Conservation (phyloP, 2,888 invertebrate genomes). For the Bombylius discolor region DNA sequence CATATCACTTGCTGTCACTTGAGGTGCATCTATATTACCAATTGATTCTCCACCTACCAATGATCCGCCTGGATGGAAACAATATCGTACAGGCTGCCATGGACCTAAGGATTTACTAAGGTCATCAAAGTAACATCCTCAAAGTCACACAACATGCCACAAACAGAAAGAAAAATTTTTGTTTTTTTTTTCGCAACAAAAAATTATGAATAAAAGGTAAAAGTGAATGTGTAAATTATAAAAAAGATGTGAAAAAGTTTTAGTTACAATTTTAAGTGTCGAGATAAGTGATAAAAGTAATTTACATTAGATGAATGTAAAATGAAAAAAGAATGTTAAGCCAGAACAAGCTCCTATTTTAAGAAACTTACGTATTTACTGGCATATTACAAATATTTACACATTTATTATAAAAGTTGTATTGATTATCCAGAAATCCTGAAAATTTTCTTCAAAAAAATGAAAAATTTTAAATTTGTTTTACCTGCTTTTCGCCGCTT, state of each 20-base stretch:
- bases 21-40: constrained; percentile 47
- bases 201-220: constrained; percentile 11
- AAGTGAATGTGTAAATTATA: constrained; percentile 2
- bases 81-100: constrained; percentile 47
- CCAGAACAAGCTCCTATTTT: too few relatives aligned
- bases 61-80: constrained; percentile 84
- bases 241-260: too few relatives aligned
- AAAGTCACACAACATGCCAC: constrained; percentile 30
- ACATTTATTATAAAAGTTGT: too few relatives aligned
- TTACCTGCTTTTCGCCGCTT: constrained; percentile 23
- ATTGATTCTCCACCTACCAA: constrained; percentile 39
- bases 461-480: neutral
- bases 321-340: too few relatives aligned
- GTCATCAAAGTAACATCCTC: constrained; percentile 5
- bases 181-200: neutral
- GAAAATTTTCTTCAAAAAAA: too few relatives aligned
- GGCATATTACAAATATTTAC: too few relatives aligned
- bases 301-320: too few relatives aligned
- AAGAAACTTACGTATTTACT: too few relatives aligned
- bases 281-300: too few relatives aligned
- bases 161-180: constrained; percentile 18
- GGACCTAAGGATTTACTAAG: constrained; percentile 25
- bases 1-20: constrained; percentile 65
- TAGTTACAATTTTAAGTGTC: too few relatives aligned
- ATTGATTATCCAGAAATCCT: too few relatives aligned